These are phyloP conservation scores for Onychomys arenicola DNA, from an alignment of 2,797 vertebrate genomes.

Conservation along the genomic window DNA sequence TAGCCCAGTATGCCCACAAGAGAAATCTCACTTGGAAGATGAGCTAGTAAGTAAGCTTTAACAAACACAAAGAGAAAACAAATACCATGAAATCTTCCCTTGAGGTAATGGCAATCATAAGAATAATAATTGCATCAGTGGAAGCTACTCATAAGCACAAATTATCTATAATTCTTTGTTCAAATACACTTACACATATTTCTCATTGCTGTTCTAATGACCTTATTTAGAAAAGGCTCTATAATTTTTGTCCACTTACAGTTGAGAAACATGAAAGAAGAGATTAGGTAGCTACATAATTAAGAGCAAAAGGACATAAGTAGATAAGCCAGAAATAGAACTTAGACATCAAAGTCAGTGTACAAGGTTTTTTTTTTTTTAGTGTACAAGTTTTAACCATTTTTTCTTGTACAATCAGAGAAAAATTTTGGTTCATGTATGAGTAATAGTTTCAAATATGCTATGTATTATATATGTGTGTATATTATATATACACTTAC, in stretches of 20 bases:
- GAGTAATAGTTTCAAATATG: not conserved
- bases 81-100: slow-evolving; percentile 40
- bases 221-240: not conserved
- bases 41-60: slow-evolving; percentile 50
- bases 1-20: not conserved
- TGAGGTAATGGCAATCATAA: slow-evolving; percentile 39
- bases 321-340: not conserved
- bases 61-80: slow-evolving; percentile 37
- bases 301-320: not conserved
- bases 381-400: not conserved
- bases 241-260: not conserved
- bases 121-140: not conserved
- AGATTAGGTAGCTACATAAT: not conserved
- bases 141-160: slow-evolving; percentile 3
- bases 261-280: not conserved
- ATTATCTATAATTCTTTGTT: not conserved
- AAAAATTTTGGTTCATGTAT: not conserved
- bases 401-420: not conserved
- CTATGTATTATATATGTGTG: not conserved
- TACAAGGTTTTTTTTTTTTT: not conserved
- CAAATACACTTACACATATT: not conserved
- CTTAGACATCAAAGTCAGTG: not conserved
- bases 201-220: not conserved
- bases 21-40: slow-evolving; percentile 35
- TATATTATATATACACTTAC: not conserved